phyloP scores from a whole-genome alignment of 2,888 invertebrate genomes.

The Hydraecia micacea region DNA sequence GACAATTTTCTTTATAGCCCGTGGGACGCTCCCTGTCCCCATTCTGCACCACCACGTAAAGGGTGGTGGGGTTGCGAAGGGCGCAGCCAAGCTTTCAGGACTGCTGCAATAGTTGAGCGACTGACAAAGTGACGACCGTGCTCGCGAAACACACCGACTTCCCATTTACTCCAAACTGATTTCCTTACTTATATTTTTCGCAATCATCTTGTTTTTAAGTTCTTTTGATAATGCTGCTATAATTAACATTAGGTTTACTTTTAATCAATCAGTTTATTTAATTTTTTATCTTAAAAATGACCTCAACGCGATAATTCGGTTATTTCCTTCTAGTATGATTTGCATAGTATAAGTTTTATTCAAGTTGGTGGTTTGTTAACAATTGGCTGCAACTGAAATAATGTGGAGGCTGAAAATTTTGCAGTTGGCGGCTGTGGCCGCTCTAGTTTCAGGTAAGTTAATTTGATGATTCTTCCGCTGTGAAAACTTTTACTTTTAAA shows the following conservation, averaged over 20 bases:
- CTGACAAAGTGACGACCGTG: slow-evolving; percentile 79
- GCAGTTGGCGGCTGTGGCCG: slow-evolving; percentile 40
- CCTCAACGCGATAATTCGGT: slow-evolving; percentile 8
- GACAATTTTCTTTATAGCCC: slow-evolving; percentile 88
- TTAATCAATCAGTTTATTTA: not conserved
- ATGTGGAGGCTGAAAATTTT: slow-evolving; percentile 48
- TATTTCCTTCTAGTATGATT: slow-evolving; percentile 40
- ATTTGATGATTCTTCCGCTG: not conserved
- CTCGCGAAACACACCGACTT: slow-evolving; percentile 62
- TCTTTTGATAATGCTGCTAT: not conserved
- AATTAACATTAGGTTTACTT: not conserved
- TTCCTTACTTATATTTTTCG: slow-evolving; percentile 19
- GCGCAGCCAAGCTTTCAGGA: slow-evolving; percentile 75
- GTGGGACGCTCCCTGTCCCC: slow-evolving; percentile 88
- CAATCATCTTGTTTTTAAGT: slow-evolving; percentile 11
- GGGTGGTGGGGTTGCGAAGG: slow-evolving; percentile 82
- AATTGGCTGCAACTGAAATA: slow-evolving; percentile 16
- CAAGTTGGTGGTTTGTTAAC: slow-evolving; percentile 37
- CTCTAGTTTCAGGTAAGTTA: slow-evolving; percentile 61
- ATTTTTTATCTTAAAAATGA: slow-evolving; percentile 21
- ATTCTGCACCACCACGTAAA: slow-evolving; percentile 80
- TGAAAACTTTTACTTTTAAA: not conserved
- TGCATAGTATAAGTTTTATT: slow-evolving; percentile 37
- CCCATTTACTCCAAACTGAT: slow-evolving; percentile 26
- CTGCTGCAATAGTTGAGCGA: slow-evolving; percentile 77